Conservation (phyloP, 1,140 invertebrate species). For the Cotesia typhae region DNA sequence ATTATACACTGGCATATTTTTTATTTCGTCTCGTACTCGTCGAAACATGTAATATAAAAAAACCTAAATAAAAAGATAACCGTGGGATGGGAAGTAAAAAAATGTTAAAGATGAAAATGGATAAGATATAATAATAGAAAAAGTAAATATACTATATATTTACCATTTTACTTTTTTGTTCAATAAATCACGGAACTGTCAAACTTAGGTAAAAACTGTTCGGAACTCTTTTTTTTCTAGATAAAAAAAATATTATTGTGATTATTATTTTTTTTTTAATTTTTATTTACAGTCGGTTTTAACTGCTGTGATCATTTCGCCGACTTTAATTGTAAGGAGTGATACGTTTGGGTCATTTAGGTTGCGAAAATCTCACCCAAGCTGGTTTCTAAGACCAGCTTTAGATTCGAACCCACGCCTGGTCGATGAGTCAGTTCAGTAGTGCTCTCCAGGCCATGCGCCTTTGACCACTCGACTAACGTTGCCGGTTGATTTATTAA, state of each 20-base stretch:
- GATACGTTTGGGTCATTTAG: no score
- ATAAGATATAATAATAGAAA: not conserved
- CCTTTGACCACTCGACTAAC: no score
- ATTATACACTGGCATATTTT: not conserved
- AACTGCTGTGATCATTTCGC: no score
- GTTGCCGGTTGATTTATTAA: no score
- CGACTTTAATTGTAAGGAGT: no score
- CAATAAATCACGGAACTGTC: not conserved
- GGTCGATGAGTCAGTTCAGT: no score
- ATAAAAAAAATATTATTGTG: not conserved
- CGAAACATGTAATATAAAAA: slow-evolving; percentile 15
- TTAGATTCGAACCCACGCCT: no score
- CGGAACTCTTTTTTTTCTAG: not conserved
- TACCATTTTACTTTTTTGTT: not conserved
- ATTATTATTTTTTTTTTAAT: not conserved
- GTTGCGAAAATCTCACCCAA: no score
- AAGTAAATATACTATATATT: not conserved
- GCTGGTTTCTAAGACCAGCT: no score
- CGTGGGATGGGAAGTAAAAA: not conserved
- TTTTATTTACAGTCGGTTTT: no score
- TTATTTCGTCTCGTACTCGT: slow-evolving; percentile 1
- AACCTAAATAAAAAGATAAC: slow-evolving; percentile 1
- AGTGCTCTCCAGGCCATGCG: no score
- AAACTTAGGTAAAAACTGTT: not conserved
- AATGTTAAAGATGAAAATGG: not conserved